These are phyloP conservation scores for Apodemus sylvaticus DNA, from an alignment of 2,113 vertebrate species.

Conservation along the genomic window DNA sequence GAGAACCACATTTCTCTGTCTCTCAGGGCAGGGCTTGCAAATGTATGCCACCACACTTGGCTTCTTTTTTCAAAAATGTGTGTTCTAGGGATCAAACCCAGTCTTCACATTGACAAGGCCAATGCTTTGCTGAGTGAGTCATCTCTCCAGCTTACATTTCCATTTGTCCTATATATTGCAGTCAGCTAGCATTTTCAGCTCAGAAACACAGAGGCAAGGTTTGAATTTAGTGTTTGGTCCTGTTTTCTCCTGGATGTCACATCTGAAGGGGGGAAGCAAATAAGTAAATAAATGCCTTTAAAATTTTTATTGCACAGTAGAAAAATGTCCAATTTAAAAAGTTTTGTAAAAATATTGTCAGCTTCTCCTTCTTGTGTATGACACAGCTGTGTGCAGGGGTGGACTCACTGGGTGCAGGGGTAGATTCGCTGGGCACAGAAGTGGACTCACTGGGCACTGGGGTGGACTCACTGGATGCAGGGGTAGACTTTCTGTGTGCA, in stretches of 20 bases:
- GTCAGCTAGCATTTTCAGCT: neutral
- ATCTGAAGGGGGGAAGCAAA: neutral
- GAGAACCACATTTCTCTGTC: neutral
- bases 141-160: neutral
- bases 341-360: neutral
- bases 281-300: neutral
- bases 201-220: neutral
- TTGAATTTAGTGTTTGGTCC: neutral
- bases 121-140: neutral
- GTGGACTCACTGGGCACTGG: neutral
- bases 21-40: neutral
- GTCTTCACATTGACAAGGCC: neutral
- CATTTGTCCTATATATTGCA: neutral
- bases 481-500: neutral
- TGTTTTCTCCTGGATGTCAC: neutral
- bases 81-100: neutral
- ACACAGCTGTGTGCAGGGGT: neutral
- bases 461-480: neutral
- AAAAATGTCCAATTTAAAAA: neutral
- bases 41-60: neutral
- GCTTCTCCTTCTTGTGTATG: rapidly evolving
- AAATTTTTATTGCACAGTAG: neutral
- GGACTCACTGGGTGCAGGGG: neutral
- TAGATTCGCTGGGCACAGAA: neutral
- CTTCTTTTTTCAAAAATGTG: neutral